A percentile compares a stretch with the other conserved stretches of the same genome.
phyloP scores from a whole-genome alignment of 2,797 vertebrate genomes.

The Notamacropus eugenii region DNA sequence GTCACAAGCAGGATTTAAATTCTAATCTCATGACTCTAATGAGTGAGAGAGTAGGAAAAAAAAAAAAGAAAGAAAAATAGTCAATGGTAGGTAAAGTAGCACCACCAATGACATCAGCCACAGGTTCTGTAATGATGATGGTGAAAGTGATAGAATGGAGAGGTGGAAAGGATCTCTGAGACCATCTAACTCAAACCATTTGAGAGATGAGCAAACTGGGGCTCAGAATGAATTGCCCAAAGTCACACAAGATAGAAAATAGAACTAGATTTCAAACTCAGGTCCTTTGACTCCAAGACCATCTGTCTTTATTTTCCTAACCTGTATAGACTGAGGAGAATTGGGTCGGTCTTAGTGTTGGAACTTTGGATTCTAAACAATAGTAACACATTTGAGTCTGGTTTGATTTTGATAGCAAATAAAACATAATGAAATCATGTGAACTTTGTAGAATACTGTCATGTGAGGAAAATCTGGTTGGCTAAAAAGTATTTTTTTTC shows the following conservation, averaged over 20 bases:
- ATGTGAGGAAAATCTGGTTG: conserved; percentile 67
- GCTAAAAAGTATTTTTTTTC: conserved; percentile 71
- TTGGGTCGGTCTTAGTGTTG: conserved; percentile 68
- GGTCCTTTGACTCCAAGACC: not conserved
- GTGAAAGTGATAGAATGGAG: not conserved
- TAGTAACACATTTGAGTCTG: conserved; percentile 76
- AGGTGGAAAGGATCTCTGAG: not conserved
- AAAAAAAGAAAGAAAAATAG: not conserved
- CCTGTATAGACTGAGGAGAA: conserved; percentile 59
- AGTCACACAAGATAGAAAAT: not conserved
- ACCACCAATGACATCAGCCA: not conserved
- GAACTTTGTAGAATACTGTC: conserved; percentile 75
- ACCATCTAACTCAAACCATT: not conserved
- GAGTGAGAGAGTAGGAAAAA: not conserved
- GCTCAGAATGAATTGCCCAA: not conserved
- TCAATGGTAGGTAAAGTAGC: not conserved
- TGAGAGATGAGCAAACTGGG: not conserved
- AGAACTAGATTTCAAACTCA: not conserved
- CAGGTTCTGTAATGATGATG: not conserved
- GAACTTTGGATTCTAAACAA: conserved; percentile 69
- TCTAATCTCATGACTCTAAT: not conserved
- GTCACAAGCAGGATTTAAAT: not conserved
- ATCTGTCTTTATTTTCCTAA: conserved; percentile 52
- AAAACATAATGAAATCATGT: conserved; percentile 63
- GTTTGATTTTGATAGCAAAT: conserved; percentile 75